Percentiles rank a stretch among this genome's conserved stretches.
phyloP scores from a whole-genome alignment of 1,140 invertebrate genomes.

The Rhyzopertha dominica region DNA sequence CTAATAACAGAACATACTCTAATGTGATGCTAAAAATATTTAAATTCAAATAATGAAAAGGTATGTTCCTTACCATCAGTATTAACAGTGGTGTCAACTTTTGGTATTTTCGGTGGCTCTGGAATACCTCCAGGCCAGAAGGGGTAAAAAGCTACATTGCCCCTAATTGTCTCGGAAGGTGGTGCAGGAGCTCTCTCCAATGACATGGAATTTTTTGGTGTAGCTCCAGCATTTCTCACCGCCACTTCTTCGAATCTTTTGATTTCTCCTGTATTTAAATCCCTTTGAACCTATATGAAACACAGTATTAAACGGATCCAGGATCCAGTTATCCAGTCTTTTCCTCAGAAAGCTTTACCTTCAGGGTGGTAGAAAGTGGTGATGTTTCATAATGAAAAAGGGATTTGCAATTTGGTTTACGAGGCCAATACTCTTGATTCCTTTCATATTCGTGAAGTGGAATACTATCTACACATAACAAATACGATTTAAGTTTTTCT shows the following conservation, averaged over 20 bases:
- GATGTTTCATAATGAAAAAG: constrained; percentile 50
- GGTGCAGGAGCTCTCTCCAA: constrained; percentile 60
- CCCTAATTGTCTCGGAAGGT: constrained; percentile 57
- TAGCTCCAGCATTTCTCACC: constrained; percentile 56
- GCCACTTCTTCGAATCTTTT: constrained; percentile 64
- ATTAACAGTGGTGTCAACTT: no score
- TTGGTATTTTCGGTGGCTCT: no score
- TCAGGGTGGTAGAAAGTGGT: constrained; percentile 50
- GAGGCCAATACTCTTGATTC: constrained; percentile 55
- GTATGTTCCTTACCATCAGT: no score
- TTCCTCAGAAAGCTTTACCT: constrained; percentile 30
- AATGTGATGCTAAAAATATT: no score
- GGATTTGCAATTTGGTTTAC: constrained; percentile 48
- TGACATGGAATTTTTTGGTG: constrained; percentile 70
- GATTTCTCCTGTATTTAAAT: constrained; percentile 66
- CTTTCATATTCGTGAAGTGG: constrained; percentile 59
- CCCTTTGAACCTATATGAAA: constrained; percentile 54
- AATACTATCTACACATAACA: constrained; percentile 56
- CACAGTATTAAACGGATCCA: constrained; percentile 3
- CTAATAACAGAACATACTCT: no score
- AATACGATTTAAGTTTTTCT: constrained; percentile 53
- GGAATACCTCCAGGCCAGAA: constrained; percentile 79
- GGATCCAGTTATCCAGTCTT: background rate
- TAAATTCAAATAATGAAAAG: no score
- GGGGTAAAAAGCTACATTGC: constrained; percentile 66